Conservation (phyloP, 2,888 invertebrate species). For the Alloscopus bannaensis region DNA sequence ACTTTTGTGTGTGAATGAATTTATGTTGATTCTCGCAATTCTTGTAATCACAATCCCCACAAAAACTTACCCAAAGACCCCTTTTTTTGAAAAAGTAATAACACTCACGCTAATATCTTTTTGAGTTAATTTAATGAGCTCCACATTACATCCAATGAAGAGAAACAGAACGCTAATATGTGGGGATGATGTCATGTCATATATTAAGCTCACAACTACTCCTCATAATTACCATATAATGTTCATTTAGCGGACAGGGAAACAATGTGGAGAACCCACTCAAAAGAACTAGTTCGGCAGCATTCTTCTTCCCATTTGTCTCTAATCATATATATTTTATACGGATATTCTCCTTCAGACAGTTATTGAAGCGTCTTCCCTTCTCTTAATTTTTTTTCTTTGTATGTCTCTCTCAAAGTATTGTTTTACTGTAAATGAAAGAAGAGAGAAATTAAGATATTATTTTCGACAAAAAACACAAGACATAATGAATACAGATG, state of each 20-base stretch:
- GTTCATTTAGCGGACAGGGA: slow-evolving; percentile 20
- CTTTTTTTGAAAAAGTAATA: slow-evolving; percentile 45
- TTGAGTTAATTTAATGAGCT: slow-evolving; percentile 58
- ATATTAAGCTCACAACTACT: slow-evolving; percentile 29
- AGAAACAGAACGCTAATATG: slow-evolving; percentile 7
- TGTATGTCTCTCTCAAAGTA: too few relatives aligned
- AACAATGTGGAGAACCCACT: slow-evolving; percentile 36
- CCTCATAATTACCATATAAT: slow-evolving; percentile 47
- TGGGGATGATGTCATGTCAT: slow-evolving; percentile 57
- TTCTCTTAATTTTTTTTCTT: too few relatives aligned
- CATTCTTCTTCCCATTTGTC: slow-evolving; percentile 29
- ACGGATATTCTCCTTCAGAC: too few relatives aligned
- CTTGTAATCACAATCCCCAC: slow-evolving; percentile 17
- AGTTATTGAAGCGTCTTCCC: too few relatives aligned
- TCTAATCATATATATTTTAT: too few relatives aligned
- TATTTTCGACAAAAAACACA: too few relatives aligned
- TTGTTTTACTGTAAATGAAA: too few relatives aligned
- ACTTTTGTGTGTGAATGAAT: slow-evolving; percentile 37
- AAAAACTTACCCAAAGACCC: slow-evolving; percentile 35
- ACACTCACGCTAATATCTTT: slow-evolving; percentile 57
- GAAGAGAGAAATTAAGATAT: too few relatives aligned
- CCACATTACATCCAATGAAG: slow-evolving; percentile 25
- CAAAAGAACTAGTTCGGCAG: slow-evolving; percentile 52
- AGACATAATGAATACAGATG: too few relatives aligned
- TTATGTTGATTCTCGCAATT: slow-evolving; percentile 29